Base-by-base conservation (phyloP, 2,888 invertebrate genomes). In the Priocnemis perturbator region DNA sequence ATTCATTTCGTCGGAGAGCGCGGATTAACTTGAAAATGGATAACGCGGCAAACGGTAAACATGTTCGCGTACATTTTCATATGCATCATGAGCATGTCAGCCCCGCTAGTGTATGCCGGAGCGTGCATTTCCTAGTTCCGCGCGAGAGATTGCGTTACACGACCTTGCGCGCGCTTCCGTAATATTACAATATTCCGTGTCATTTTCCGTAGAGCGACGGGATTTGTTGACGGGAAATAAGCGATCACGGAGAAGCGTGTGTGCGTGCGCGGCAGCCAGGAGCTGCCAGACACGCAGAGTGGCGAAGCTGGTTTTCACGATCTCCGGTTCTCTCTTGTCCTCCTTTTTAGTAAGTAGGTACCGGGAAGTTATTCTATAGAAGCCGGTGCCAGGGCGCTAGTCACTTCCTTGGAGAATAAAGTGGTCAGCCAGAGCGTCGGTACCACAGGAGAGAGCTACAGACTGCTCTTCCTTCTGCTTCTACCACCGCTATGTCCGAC, bases 151-250 rank as follows among this genome's bases (percentile, higher is more conserved):
- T 71, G 74, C 47, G 62, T 76, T 71, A 74, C 75, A 71, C 74
- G 55, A 75, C 37, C 37, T 37, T 53, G 56, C 68, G 74, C 66
- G 56, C 65, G 65, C 61, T 7, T 9, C 11, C 37, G 37, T 11
- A 37, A 7, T 67, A 76, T 78, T 78, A 74, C 76, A 73, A 73
- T 78, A 71, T 78, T 53, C 66, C 64, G 64, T 76, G 73, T 71
- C 75, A 75, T 79, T 79, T 79, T 79, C 73, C 67, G 64, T 63
- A 70, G 66, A 44, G 59, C 56, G 53, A 57, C 62, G 60, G 73
- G 71, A 66, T 66, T 69, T 61, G 59, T 64, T 60, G 55, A 19
- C 47, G 68, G 57, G 68, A 26, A 26, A 26, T 26, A 63, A 61
- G 71, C 55, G 45, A 52, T 17, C 23, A 52, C 52, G 50, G 60